Evolutionary conservation across 2,888 invertebrate genomes (phyloP), one percentile per base, ranked within the genome.

Genomic region (Lepidocyrtinus sp.): DNA sequence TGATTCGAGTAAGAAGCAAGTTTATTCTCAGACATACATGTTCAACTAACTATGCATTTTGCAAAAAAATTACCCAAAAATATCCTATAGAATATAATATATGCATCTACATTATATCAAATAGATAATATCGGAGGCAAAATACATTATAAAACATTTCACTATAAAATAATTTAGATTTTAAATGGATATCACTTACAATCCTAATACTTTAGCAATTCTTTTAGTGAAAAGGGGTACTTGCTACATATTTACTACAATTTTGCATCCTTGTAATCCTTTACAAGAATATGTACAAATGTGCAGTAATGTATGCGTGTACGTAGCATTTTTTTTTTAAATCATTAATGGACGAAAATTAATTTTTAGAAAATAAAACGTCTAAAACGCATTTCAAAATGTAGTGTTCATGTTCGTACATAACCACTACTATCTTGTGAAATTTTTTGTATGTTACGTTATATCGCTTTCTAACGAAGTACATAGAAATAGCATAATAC

Each of bases 1-100:
- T 61, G 46, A 61, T 74, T 65, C 64, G 1, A 75, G 75, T 24
- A 17, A 68, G 62, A 75, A 36, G 69, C 69, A 69, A 55, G 69
- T 36, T 36, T 36, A 36, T 36, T 36, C 36, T 36, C 55, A 75
- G 75, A 75, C 69, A 75, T 69, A 75, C 45, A 75, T 75, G 75
- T 64, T 75, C 75, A 75, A 25, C 69, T 69, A 75, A 70, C 19
- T 69, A 75, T 75, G 69, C 71, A 71, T 71, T 71, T 71, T 71
- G 15, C 26, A 36, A 36, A 12, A 36, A 36, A 36, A 12, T 36
- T 7, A 36, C 5, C 36, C 12, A 36, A 12, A 36, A 36, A 7
- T 36, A 12, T 5, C 36, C 12, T 36, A 36, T 36, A 36, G 36
- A 36, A 12, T 36, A 12, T 7, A 36, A 36, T 12, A 36, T 36